phyloP scores from a whole-genome alignment of 2,113 vertebrate species.

The Tyrannus savana region DNA sequence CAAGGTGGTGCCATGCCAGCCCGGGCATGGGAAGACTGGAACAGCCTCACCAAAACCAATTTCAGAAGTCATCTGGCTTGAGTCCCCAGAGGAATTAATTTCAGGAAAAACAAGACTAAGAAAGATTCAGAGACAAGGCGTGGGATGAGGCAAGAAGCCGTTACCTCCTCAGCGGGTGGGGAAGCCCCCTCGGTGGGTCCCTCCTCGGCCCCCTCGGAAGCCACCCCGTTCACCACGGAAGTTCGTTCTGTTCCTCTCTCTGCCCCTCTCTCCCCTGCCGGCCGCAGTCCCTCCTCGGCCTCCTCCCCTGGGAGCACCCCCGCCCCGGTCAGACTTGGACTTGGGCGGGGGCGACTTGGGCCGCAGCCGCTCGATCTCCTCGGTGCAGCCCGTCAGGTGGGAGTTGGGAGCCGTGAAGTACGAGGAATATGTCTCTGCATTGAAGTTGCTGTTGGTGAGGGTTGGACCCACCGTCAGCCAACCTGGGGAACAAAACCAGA shows the following conservation, averaged over 20 bases:
- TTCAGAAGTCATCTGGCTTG: background rate
- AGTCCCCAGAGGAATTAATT: background rate
- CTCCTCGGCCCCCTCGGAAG: conserved; percentile 90
- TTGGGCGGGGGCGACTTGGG: conserved; percentile 95
- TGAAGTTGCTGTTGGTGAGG: conserved; percentile 98
- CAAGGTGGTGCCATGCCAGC: background rate
- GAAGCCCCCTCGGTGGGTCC: conserved; percentile 90
- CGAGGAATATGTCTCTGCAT: conserved; percentile 86
- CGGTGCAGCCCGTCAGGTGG: conserved; percentile 91
- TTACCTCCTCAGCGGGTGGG: conserved; percentile 79
- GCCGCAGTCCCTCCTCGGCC: conserved; percentile 87
- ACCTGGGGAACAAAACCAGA: conserved; percentile 69
- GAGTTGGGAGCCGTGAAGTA: conserved; percentile 87
- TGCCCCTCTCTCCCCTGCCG: conserved; percentile 87
- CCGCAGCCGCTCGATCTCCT: conserved; percentile 95
- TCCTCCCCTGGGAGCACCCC: conserved; percentile 88
- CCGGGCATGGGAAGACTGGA: background rate
- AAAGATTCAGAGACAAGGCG: background rate
- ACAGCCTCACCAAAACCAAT: background rate
- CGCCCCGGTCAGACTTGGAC: conserved; percentile 89
- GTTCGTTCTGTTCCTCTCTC: conserved; percentile 92
- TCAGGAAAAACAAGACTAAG: background rate
- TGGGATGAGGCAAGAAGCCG: background rate
- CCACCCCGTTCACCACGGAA: conserved; percentile 93
- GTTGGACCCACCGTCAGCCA: conserved; percentile 98